These are phyloP conservation scores for Strix uralensis DNA, from an alignment of 2,113 vertebrate species.

Conservation along the genomic window DNA sequence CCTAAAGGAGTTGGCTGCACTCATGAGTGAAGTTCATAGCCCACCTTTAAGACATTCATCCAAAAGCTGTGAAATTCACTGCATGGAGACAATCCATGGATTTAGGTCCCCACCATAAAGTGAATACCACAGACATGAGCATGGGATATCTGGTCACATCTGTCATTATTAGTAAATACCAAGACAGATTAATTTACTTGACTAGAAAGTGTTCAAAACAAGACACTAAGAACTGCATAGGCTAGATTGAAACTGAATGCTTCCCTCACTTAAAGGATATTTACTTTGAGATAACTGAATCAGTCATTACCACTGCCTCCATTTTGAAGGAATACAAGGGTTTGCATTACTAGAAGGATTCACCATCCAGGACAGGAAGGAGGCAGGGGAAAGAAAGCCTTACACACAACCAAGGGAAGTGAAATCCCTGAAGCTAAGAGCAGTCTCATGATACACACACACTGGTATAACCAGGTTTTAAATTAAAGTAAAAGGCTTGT, in stretches of 20 bases:
- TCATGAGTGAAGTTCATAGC: not conserved
- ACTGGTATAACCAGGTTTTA: not conserved
- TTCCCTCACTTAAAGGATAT: not conserved
- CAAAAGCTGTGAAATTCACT: not conserved
- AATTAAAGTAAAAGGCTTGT: not conserved
- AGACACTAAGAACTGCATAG: not conserved
- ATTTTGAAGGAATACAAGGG: not conserved
- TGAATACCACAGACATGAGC: fast-evolving
- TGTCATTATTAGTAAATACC: not conserved
- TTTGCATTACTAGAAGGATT: not conserved
- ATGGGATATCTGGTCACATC: not conserved
- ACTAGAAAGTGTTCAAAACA: not conserved
- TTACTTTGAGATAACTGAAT: not conserved
- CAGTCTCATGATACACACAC: not conserved
- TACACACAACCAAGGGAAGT: not conserved
- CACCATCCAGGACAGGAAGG: not conserved
- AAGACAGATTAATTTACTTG: not conserved
- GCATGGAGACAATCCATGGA: not conserved
- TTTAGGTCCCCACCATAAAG: not conserved
- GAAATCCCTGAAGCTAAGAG: not conserved
- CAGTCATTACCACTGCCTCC: not conserved
- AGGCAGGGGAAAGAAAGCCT: not conserved
- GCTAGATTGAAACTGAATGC: not conserved
- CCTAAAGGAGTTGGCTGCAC: not conserved
- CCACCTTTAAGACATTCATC: not conserved